Evolutionary conservation across 2,113 vertebrate species (phyloP), one percentile per base, ranked within the genome.

Genomic region (Herpetotheres cachinnans): DNA sequence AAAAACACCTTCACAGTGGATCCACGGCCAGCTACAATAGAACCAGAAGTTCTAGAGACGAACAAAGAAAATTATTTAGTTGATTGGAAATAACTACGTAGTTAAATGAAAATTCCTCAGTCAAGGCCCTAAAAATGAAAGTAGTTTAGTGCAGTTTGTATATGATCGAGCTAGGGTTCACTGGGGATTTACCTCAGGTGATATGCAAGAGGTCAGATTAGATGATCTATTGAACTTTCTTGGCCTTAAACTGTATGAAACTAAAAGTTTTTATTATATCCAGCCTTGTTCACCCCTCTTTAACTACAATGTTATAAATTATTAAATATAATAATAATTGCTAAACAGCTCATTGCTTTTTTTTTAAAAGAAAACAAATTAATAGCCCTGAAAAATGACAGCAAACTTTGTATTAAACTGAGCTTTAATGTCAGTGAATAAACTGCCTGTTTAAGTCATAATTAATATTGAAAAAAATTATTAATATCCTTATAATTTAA

Each of bases 191-290:
- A 72, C 82, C 54, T 88, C 56, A 90, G 70, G 61, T 88, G 70
- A 52, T 87, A 54, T 27, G 71, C 38, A 78, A 54, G 42, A 93
- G 84, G 84, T 87, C 90, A 95, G 32, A 93, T 90, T 82, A 92
- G 85, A 76, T 65, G 65, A 92, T 90, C 70, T 95, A 56, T 82
- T 93, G 92, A 94, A 94, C 74, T 26, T 94, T 82, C 56, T 90
- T 65, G 70, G 65, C 78, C 47, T 91, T 90, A 67, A 91, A 87
- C 2, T 2, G 13, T 76, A 85, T 63, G 88, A 84, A 93, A 76
- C 47, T 63, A 61, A 63, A 27, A 80, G 30, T 30, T 90, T 91
- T 93, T 94, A 92, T 95, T 95, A 79, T 94, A 87, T n/a, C 32
- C 36, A 92, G 29, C 8, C 32, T 62, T 74, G 32, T 74, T 78